Percentiles rank a stretch among this genome's conserved stretches.
Evolutionary conservation across 2,888 invertebrate species (phyloP).

Genomic region (Abrostola triplasia): DNA sequence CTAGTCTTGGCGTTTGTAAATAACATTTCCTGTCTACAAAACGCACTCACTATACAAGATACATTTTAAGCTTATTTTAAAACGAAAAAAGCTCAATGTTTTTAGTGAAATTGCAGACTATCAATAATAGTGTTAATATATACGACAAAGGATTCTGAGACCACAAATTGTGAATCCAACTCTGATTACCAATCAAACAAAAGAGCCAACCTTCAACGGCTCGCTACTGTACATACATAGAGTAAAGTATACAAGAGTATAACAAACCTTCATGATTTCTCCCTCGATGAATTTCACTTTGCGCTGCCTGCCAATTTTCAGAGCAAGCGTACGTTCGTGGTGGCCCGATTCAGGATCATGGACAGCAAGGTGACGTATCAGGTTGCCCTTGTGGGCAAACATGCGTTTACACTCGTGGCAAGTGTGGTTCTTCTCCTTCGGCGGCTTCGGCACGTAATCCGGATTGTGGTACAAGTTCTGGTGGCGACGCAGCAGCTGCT

Average conservation of each 20-base stretch:
- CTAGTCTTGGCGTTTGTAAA: no score
- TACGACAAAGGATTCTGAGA: no score
- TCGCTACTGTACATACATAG: background rate
- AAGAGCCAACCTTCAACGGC: background rate
- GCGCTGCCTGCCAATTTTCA: constrained; percentile 94
- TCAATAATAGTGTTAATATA: no score
- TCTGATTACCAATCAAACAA: background rate
- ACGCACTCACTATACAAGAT: no score
- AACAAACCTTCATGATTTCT: constrained; percentile 65
- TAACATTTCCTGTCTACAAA: no score
- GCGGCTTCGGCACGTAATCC: constrained; percentile 95
- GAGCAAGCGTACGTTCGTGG: constrained; percentile 91
- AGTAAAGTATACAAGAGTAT: background rate
- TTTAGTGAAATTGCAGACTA: no score
- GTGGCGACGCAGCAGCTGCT: constrained; percentile 96
- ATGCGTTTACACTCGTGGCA: constrained; percentile 94
- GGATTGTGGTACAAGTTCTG: constrained; percentile 98
- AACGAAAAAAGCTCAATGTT: no score
- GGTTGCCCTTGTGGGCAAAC: constrained; percentile 96
- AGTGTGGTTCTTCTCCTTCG: constrained; percentile 96
- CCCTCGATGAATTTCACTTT: constrained; percentile 91
- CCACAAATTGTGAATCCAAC: no score
- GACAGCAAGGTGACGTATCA: constrained; percentile 96
- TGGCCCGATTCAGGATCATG: constrained; percentile 95
- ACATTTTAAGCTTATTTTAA: no score